Conservation (phyloP, 2,888 invertebrate species). For the Carabus problematicus region DNA sequence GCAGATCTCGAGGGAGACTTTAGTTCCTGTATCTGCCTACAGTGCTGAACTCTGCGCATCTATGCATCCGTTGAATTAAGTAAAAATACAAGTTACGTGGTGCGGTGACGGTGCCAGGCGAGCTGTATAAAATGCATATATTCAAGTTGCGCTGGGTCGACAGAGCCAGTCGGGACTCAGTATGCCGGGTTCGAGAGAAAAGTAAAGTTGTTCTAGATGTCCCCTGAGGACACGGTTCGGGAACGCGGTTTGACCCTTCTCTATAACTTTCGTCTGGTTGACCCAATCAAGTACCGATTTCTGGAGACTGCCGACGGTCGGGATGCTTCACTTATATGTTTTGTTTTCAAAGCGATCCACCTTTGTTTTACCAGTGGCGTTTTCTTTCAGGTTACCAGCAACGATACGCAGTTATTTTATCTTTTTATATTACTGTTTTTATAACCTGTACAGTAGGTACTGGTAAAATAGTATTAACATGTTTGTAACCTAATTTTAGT, state of each 20-base stretch:
- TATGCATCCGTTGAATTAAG: slow-evolving; percentile 12
- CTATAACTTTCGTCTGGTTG: slow-evolving; percentile 49
- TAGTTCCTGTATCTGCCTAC: no score
- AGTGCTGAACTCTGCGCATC: not conserved
- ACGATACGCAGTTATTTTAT: no score
- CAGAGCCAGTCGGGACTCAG: slow-evolving; percentile 16
- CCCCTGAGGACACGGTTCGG: slow-evolving; percentile 40
- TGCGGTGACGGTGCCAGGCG: not conserved
- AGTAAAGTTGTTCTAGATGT: slow-evolving; percentile 39
- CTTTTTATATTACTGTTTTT: no score
- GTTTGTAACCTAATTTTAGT: no score
- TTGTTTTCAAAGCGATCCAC: slow-evolving; percentile 45
- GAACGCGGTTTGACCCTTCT: slow-evolving; percentile 41
- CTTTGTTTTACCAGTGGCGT: slow-evolving; percentile 1
- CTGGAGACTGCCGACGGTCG: slow-evolving; percentile 50
- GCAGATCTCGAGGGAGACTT: no score
- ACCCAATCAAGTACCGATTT: slow-evolving; percentile 56
- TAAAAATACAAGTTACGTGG: slow-evolving; percentile 20
- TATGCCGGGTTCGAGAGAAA: slow-evolving; percentile 28
- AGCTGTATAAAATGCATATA: slow-evolving; percentile 32
- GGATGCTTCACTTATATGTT: slow-evolving; percentile 54
- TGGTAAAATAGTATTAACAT: no score
- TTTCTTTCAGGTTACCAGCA: no score
- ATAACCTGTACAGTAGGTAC: no score
- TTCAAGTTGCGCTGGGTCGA: slow-evolving; percentile 19